Evolutionary conservation across 2,113 vertebrate genomes (phyloP).

Genomic region (Oxyura jamaicensis): DNA sequence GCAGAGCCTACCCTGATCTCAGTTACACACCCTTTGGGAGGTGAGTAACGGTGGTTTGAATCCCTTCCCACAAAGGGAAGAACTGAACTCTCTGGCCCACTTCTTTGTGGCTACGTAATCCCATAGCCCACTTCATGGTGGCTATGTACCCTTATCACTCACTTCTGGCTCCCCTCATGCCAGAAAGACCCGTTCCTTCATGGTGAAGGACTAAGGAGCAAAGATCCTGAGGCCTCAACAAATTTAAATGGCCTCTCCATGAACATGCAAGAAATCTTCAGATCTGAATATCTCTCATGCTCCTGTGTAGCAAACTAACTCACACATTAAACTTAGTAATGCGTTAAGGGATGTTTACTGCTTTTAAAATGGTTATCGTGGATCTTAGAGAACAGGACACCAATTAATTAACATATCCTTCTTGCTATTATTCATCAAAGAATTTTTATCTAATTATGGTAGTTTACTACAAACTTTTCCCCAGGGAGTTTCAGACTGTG

Average conservation of each 20-base stretch:
- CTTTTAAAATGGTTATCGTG: background rate
- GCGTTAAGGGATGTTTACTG: background rate
- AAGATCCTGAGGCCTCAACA: background rate
- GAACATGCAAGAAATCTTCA: background rate
- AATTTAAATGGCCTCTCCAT: background rate
- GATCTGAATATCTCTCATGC: background rate
- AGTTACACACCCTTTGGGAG: background rate
- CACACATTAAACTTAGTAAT: background rate
- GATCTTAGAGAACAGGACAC: background rate
- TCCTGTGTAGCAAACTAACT: background rate
- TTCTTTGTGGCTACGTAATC: background rate
- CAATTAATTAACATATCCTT: conserved; percentile 7
- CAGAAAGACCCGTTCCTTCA: background rate
- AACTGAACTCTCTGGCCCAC: background rate
- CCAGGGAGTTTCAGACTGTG: conserved; percentile 25
- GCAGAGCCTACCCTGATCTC: background rate
- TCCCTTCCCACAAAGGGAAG: background rate
- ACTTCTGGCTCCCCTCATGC: background rate
- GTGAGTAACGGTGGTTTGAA: background rate
- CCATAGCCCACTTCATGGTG: background rate
- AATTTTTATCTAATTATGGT: conserved; percentile 1
- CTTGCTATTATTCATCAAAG: background rate
- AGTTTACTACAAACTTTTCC: conserved; percentile 38
- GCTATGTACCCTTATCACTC: background rate
- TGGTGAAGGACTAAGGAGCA: accelerated